Conservation (phyloP, 2,888 invertebrate species). For the Cremastobaeus sp. region DNA sequence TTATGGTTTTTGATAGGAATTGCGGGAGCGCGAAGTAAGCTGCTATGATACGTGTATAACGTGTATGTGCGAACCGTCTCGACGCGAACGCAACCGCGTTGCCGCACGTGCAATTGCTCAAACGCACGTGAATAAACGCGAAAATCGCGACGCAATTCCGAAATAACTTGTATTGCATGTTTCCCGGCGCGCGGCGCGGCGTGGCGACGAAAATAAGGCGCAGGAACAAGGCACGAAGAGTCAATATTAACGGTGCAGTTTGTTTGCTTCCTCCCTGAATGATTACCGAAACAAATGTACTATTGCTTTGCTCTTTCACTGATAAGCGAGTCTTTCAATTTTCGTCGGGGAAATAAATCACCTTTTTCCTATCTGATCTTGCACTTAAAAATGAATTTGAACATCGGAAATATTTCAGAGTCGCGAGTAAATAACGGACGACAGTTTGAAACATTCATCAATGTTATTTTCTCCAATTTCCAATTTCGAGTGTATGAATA, state of each 20-base stretch:
- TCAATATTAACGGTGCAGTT: no score
- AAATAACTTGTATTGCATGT: conserved; percentile 15
- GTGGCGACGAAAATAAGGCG: conserved; percentile 2
- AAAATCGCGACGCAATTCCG: conserved; percentile 35
- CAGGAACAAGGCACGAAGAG: no score
- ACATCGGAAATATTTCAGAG: conserved; percentile 22
- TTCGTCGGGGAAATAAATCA: conserved; percentile 7
- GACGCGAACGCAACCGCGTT: conserved; percentile 47
- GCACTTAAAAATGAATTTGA: conserved; percentile 39
- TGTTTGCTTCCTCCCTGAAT: no score
- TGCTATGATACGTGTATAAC: conserved; percentile 31
- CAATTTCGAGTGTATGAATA: conserved; percentile 27
- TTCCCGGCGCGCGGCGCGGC: conserved; percentile 1
- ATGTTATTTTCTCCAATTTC: conserved; percentile 40
- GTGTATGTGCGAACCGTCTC: conserved; percentile 48
- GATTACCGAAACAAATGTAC: no score
- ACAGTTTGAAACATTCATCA: conserved; percentile 35
- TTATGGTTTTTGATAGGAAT: conserved; percentile 47
- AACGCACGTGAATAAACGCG: conserved; percentile 41
- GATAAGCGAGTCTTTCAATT: neutral
- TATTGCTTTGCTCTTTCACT: no score
- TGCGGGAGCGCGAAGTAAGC: conserved; percentile 33
- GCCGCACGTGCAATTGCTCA: conserved; percentile 49
- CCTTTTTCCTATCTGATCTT: conserved; percentile 20
- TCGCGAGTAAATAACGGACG: conserved; percentile 23